Evolutionary conservation across 2,888 invertebrate species (phyloP).

Genomic region (Patella depressa): DNA sequence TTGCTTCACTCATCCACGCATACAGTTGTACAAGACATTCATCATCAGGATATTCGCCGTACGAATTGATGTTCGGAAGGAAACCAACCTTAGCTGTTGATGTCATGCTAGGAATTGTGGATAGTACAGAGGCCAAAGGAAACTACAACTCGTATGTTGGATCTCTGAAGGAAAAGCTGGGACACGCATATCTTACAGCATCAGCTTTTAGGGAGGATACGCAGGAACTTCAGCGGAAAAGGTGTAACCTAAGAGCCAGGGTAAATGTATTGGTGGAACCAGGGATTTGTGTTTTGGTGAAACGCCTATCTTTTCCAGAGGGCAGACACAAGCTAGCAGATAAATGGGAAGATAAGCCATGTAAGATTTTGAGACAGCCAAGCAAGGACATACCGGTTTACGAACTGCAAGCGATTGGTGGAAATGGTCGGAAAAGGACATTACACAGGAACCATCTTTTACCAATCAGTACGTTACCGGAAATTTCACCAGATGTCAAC

Average conservation of each 20-base stretch:
- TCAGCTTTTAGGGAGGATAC: background rate
- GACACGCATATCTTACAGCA: background rate
- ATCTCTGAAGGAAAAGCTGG: background rate
- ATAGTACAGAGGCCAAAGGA: background rate
- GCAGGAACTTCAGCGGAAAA: background rate
- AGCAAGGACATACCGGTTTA: no score
- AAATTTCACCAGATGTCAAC: background rate
- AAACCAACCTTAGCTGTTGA: slow-evolving; percentile 5
- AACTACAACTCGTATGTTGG: background rate
- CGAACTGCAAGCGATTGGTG: background rate
- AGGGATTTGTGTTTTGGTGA: background rate
- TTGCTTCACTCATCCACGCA: no score
- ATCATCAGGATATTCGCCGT: background rate
- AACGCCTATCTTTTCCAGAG: background rate
- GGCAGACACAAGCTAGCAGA: background rate
- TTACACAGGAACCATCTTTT: background rate
- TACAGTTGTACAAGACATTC: background rate
- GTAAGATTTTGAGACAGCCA: no score
- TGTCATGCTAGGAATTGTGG: background rate
- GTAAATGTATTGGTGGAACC: background rate
- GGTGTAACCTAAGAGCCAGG: background rate
- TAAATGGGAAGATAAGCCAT: no score
- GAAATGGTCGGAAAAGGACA: background rate
- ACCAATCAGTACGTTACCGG: background rate
- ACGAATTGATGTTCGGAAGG: background rate